Evolutionary conservation across 2,797 vertebrate species (phyloP).

Genomic region (Enteromius radiatus): DNA sequence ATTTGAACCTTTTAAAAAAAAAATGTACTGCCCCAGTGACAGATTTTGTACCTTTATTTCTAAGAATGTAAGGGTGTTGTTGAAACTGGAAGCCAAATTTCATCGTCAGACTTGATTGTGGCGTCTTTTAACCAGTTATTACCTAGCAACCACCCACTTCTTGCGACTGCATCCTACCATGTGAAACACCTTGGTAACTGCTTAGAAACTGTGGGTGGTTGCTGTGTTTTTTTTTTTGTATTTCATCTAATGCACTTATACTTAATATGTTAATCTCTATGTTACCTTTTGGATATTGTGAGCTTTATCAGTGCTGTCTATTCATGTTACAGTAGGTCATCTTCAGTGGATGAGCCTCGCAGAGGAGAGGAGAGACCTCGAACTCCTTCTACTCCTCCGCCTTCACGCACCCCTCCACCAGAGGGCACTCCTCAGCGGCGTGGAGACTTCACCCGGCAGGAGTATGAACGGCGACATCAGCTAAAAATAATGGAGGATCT

Average conservation of each 20-base stretch:
- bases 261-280: neutral
- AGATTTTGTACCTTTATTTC: too few species aligned
- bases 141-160: neutral
- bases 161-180: neutral
- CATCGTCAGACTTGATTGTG: too few species aligned
- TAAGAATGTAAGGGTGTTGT: neutral
- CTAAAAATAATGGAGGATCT: conserved; percentile 93
- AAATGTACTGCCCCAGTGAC: too few species aligned
- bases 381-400: conserved; percentile 70
- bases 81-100: neutral
- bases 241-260: neutral
- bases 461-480: conserved; percentile 88
- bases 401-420: conserved; percentile 68
- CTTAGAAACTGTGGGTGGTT: neutral
- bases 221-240: neutral
- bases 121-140: neutral
- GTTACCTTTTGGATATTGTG: conserved; percentile 2
- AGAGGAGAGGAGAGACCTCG: conserved; percentile 71
- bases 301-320: neutral
- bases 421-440: conserved; percentile 80
- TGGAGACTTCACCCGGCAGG: conserved; percentile 86
- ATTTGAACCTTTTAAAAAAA: too few species aligned
- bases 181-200: neutral
- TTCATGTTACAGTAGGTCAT: conserved; percentile 65
- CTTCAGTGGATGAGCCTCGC: conserved; percentile 55